These are phyloP conservation scores for Cheilosia pagana DNA, from an alignment of 2,888 invertebrate species.

Conservation along the genomic window DNA sequence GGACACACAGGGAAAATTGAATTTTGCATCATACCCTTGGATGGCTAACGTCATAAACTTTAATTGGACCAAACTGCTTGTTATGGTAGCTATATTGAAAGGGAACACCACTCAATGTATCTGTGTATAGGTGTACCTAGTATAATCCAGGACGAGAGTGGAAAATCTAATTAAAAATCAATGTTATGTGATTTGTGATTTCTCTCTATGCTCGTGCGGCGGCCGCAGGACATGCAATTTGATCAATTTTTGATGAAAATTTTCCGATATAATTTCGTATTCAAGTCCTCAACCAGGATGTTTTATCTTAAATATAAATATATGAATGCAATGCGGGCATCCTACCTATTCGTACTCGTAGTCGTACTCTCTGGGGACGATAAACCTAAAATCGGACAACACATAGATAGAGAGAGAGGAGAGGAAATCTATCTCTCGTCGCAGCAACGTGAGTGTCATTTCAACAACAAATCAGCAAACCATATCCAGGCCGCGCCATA, in stretches of 20 bases:
- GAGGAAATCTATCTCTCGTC: slow-evolving; percentile 17
- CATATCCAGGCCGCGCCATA: slow-evolving; percentile 55
- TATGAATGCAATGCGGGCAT: slow-evolving; percentile 52
- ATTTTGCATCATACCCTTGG: slow-evolving; percentile 52
- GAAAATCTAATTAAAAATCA: slow-evolving; percentile 72
- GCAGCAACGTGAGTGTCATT: slow-evolving; percentile 71
- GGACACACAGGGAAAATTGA: slow-evolving; percentile 52
- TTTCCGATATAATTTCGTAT: slow-evolving; percentile 64
- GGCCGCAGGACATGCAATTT: slow-evolving; percentile 59
- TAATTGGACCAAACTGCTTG: slow-evolving; percentile 63
- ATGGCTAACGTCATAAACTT: slow-evolving; percentile 64
- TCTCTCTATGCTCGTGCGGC: background rate
- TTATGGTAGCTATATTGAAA: background rate
- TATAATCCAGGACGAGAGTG: slow-evolving; percentile 65
- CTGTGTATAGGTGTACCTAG: background rate
- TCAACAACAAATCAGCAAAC: slow-evolving; percentile 71
- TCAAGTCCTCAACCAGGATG: slow-evolving; percentile 54
- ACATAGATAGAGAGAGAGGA: background rate
- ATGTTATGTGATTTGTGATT: slow-evolving; percentile 71
- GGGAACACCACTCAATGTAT: background rate
- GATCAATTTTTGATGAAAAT: slow-evolving; percentile 67
- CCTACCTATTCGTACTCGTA: background rate
- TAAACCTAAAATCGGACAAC: slow-evolving; percentile 23
- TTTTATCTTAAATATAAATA: slow-evolving; percentile 57
- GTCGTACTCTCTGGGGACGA: slow-evolving; percentile 27